phyloP scores from a whole-genome alignment of 2,888 invertebrate species.

The Stenurella melanura region DNA sequence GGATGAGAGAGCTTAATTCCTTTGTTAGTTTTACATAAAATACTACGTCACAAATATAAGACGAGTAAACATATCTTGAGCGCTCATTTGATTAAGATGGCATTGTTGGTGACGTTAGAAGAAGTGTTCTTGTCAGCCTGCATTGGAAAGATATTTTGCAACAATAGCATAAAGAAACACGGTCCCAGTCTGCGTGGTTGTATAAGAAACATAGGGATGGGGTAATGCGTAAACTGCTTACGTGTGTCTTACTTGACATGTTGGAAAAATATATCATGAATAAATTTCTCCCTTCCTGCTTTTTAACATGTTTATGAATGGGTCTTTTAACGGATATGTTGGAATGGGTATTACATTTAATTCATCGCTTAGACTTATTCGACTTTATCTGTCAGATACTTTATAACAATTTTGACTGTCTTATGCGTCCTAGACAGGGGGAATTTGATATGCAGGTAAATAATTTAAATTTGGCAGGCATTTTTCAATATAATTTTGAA shows the following conservation, averaged over 20 bases:
- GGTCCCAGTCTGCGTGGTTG: conserved; percentile 53
- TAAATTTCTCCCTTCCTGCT: conserved; percentile 21
- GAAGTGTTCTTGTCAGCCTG: conserved; percentile 73
- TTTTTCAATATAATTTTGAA: too few relatives aligned
- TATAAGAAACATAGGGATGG: conserved; percentile 51
- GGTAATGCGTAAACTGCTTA: conserved; percentile 34
- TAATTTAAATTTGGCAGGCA: too few relatives aligned
- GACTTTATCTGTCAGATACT: too few relatives aligned
- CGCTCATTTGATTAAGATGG: conserved; percentile 70
- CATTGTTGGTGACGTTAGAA: conserved; percentile 70
- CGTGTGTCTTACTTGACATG: conserved; percentile 35
- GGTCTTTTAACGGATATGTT: conserved; percentile 10
- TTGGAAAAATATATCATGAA: conserved; percentile 36
- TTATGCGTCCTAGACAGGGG: too few relatives aligned
- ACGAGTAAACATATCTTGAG: conserved; percentile 69
- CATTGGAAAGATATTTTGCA: conserved; percentile 71
- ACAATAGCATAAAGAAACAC: conserved; percentile 70
- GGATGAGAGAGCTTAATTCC: conserved; percentile 56
- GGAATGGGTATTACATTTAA: background rate
- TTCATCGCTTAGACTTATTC: background rate
- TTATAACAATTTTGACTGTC: too few relatives aligned
- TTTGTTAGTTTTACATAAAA: conserved; percentile 62
- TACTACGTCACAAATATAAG: conserved; percentile 67
- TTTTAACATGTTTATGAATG: conserved; percentile 27
- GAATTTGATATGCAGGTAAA: too few relatives aligned